phyloP scores from a whole-genome alignment of 1,140 invertebrate species.

The Orchestia grillus region DNA sequence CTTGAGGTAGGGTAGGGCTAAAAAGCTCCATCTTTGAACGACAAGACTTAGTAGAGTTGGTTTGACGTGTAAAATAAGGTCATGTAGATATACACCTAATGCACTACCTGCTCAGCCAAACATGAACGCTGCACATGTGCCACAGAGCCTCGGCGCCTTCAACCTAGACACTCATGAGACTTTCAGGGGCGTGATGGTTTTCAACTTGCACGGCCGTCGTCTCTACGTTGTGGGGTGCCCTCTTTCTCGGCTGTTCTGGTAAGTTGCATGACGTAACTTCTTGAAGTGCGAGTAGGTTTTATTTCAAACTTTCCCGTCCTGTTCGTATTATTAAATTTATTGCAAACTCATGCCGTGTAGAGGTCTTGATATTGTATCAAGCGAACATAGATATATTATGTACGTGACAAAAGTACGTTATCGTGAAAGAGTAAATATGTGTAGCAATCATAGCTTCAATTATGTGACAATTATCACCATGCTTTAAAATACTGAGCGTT shows the following conservation, averaged over 20 bases:
- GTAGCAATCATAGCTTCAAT: too few species aligned
- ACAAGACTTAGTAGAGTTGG: too few species aligned
- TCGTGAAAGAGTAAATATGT: too few species aligned
- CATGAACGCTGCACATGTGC: background rate
- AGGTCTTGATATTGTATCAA: too few species aligned
- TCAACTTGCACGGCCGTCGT: slow-evolving; percentile 42
- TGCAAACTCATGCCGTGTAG: background rate
- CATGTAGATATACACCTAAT: background rate
- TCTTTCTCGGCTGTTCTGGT: slow-evolving; percentile 61
- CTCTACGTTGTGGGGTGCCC: slow-evolving; percentile 65
- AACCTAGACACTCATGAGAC: slow-evolving; percentile 63
- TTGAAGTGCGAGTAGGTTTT: background rate
- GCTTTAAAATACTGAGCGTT: too few species aligned
- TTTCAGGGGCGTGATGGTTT: slow-evolving; percentile 63
- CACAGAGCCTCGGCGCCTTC: slow-evolving; percentile 57
- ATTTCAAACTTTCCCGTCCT: too few species aligned
- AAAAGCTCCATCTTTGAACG: too few species aligned
- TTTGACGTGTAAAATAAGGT: background rate
- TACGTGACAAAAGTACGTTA: too few species aligned
- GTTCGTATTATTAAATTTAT: background rate
- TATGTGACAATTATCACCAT: too few species aligned
- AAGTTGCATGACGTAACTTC: background rate
- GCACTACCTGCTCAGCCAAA: background rate
- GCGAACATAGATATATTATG: too few species aligned
- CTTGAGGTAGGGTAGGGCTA: too few species aligned